Evolutionary conservation across 2,888 invertebrate genomes (phyloP).

Genomic region (Drosophila pseudotalamancana): DNA sequence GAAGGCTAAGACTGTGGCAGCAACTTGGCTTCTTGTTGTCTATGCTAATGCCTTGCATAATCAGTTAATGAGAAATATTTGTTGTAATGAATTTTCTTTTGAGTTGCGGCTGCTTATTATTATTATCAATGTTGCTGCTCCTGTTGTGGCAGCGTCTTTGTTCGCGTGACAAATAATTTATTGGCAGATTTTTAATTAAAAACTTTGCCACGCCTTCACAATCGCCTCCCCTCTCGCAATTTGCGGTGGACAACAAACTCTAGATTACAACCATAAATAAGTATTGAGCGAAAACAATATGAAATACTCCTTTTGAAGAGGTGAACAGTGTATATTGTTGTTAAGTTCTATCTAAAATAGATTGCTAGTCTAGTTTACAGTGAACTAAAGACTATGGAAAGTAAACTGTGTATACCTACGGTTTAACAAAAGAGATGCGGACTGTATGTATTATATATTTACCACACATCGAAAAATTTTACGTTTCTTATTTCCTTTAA

Average conservation of each 20-base stretch:
- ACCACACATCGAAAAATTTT: too few species aligned
- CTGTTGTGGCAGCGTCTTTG: conserved; percentile 40
- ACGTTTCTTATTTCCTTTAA: too few species aligned
- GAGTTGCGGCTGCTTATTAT: conserved; percentile 51
- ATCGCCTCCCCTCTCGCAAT: neutral
- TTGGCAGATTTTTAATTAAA: conserved; percentile 78
- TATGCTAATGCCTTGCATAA: conserved; percentile 74
- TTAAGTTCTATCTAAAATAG: too few species aligned
- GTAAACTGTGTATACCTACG: too few species aligned
- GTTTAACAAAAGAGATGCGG: too few species aligned
- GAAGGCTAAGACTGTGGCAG: conserved; percentile 32
- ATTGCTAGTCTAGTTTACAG: too few species aligned
- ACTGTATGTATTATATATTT: too few species aligned
- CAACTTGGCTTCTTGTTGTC: conserved; percentile 58
- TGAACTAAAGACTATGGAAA: too few species aligned
- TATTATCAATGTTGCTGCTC: conserved; percentile 46
- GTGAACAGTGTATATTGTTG: too few species aligned
- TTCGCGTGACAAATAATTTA: conserved; percentile 71
- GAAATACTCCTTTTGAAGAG: neutral
- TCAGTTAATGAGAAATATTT: conserved; percentile 79
- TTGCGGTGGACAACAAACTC: conserved; percentile 27
- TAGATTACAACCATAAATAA: conserved; percentile 61
- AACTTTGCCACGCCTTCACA: conserved; percentile 33
- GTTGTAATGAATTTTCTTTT: conserved; percentile 75
- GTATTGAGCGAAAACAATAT: conserved; percentile 3